Base-by-base conservation (phyloP, 2,888 invertebrate species). In the Tigriopus californicus region DNA sequence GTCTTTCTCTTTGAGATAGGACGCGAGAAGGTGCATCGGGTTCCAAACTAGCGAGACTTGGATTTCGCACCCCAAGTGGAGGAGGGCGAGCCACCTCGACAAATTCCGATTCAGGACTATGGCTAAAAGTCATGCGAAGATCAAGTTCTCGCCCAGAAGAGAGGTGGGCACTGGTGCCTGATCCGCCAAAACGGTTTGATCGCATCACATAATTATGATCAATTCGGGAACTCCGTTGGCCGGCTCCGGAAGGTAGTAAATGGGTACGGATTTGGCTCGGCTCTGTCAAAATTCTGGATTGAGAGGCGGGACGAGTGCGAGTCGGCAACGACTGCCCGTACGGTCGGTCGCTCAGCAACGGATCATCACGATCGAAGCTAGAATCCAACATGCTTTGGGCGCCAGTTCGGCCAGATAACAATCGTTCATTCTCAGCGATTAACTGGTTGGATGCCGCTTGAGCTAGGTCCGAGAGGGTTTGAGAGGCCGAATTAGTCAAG, bases 51-150 rank as follows among this genome's bases (percentile, higher is more conserved):
- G 33, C 33, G 4, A 33, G 33, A 33, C 33, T 33, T 8, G 33
- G 33, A 33, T 33, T 33, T 33, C 33, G 33, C 4, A 33, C 33
- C 3, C 8, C 8, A 5, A 8, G 8, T 8, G 33, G 33, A 33
- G 8, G 33, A 33, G 33, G 33, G 8, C 33, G 33, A 33, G 24
- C 20, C 15, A 56, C 44, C 24, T 56, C 56, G 1, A 46, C 44
- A 56, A 56, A 56, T n/a, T 46, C 46, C n/a, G 56, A 56, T 12
- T 56, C 56, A 13, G 56, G 56, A 22, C 56, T 56, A 20, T 56
- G 56, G 20, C 25, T 20, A 4, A 56, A 54, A 20, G 20, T 33
- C 33, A 33, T 33, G 54, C 40, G 47, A 13, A 5, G 47, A 13
- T 47, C 47, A 11, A 20, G 20, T 47, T 13, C 47, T 12, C 47